Conservation (phyloP, 2,888 invertebrate genomes). For the Petrolisthes cinctipes region DNA sequence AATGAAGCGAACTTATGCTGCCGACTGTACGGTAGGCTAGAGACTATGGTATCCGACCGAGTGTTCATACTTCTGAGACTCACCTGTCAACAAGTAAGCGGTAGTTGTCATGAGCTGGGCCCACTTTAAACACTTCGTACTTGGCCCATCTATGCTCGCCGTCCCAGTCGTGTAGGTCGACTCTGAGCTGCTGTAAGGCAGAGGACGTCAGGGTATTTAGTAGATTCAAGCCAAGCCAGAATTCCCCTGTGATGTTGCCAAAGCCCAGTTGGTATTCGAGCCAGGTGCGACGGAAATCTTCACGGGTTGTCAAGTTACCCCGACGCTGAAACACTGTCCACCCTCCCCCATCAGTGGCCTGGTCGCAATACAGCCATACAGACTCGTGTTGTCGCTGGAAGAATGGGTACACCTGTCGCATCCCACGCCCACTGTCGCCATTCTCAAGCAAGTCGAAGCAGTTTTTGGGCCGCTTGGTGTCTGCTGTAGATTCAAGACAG, state of each 20-base stretch:
- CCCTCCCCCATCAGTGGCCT: conserved; percentile 22
- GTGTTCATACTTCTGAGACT: too few relatives aligned
- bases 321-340: conserved; percentile 30
- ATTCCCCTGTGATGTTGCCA: conserved; percentile 8
- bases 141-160: not conserved
- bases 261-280: conserved; percentile 21
- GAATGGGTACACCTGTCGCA: conserved; percentile 12
- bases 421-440: not conserved
- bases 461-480: not conserved
- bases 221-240: conserved; percentile 29
- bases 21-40: too few relatives aligned
- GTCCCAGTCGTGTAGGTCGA: too few relatives aligned
- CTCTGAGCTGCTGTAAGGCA: not conserved
- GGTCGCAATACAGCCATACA: conserved; percentile 17
- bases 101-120: not conserved
- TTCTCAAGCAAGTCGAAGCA: conserved; percentile 14
- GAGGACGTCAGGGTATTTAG: conserved; percentile 16
- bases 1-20: too few relatives aligned
- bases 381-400: not conserved
- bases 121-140: conserved; percentile 11
- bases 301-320: not conserved
- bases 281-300: conserved; percentile 19
- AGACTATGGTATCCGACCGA: too few relatives aligned
- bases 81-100: conserved; percentile 9
- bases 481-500: too few relatives aligned